These are phyloP conservation scores for Euclidia mi DNA, from an alignment of 2,888 invertebrate species.

Conservation along the genomic window DNA sequence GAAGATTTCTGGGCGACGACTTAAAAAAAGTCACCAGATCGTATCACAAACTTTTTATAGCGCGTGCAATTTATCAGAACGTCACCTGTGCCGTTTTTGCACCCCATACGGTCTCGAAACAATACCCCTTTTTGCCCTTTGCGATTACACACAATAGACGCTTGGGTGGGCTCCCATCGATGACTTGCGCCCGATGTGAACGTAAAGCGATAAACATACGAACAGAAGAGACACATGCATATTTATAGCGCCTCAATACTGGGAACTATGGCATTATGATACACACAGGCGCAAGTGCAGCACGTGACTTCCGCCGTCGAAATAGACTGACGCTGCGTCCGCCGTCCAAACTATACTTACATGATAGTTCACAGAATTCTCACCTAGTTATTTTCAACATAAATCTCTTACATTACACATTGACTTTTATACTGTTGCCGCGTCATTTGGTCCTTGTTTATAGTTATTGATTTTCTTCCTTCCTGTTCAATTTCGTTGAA, in stretches of 20 bases:
- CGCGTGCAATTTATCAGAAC: conserved; percentile 61
- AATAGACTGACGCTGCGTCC: conserved; percentile 73
- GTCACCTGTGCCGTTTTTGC: conserved; percentile 73
- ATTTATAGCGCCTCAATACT: conserved; percentile 79
- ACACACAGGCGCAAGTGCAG: conserved; percentile 69
- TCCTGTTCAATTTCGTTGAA: conserved; percentile 50
- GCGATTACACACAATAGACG: conserved; percentile 67
- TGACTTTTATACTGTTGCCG: neutral
- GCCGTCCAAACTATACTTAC: conserved; percentile 30
- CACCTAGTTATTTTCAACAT: conserved; percentile 19
- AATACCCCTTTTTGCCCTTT: conserved; percentile 70
- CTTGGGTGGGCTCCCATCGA: conserved; percentile 77
- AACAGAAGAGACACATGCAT: conserved; percentile 65
- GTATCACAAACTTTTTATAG: conserved; percentile 18
- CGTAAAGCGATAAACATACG: conserved; percentile 54
- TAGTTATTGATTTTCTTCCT: conserved; percentile 16
- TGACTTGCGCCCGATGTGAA: conserved; percentile 52
- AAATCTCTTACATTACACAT: conserved; percentile 4
- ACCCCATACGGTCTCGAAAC: conserved; percentile 64
- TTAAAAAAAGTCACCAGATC: conserved; percentile 20
- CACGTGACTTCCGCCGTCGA: conserved; percentile 85
- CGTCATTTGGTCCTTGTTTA: conserved; percentile 18
- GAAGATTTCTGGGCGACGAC: conserved; percentile 2
- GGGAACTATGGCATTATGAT: conserved; percentile 81
- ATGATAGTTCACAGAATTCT: conserved; percentile 35